A percentile compares a stretch with the other conserved stretches of the same genome.
phyloP scores from a whole-genome alignment of 2,797 vertebrate genomes.

The Channa striata region DNA sequence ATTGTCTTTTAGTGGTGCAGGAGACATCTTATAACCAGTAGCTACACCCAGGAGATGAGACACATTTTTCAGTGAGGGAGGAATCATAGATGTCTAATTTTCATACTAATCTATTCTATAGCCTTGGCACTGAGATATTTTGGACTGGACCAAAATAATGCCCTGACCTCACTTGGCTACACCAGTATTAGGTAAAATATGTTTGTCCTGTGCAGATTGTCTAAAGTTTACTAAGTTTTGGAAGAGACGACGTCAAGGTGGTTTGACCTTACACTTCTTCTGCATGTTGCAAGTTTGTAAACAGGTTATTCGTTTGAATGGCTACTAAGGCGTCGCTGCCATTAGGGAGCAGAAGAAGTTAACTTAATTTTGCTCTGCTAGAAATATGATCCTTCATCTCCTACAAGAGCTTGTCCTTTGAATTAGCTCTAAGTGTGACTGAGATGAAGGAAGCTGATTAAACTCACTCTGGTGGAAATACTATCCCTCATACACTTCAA shows the following conservation, averaged over 20 bases:
- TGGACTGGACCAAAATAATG: neutral
- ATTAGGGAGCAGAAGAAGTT: constrained; percentile 37
- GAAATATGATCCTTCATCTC: constrained; percentile 70
- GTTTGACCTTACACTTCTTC: constrained; percentile 22
- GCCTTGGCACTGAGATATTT: neutral
- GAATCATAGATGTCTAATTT: neutral
- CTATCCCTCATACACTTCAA: constrained; percentile 64
- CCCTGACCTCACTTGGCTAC: neutral
- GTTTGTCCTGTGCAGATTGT: neutral
- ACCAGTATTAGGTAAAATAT: neutral
- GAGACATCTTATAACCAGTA: neutral
- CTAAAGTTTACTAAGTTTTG: constrained; percentile 24
- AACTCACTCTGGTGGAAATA: constrained; percentile 67
- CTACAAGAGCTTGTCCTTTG: constrained; percentile 65
- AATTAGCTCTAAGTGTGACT: constrained; percentile 69
- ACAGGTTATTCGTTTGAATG: constrained; percentile 33
- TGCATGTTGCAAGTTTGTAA: constrained; percentile 25
- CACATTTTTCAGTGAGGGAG: neutral
- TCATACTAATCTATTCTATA: neutral
- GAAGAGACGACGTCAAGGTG: neutral
- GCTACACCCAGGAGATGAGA: neutral
- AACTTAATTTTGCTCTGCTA: constrained; percentile 47
- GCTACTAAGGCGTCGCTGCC: constrained; percentile 11
- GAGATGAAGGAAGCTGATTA: constrained; percentile 72
- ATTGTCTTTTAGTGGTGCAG: no score